Evolutionary conservation across 2,797 vertebrate species (phyloP).

Genomic region (Pitangus sulphuratus): DNA sequence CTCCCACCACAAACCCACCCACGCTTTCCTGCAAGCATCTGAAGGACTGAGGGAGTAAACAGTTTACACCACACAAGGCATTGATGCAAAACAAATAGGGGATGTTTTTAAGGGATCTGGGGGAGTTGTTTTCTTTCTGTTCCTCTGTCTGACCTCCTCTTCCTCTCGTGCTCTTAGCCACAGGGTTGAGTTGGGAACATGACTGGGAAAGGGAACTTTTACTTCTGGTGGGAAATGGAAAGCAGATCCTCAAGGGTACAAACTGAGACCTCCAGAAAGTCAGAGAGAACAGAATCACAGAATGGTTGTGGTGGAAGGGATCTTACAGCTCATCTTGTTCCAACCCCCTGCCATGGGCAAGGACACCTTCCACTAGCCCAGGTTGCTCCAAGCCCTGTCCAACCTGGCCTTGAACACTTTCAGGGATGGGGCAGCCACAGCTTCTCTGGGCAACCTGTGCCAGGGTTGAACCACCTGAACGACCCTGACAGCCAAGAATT

Average conservation of each 20-base stretch:
- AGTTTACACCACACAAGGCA: background rate
- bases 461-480: background rate
- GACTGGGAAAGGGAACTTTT: background rate
- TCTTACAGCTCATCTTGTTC: fast-evolving
- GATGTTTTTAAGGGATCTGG: background rate
- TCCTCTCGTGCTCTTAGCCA: background rate
- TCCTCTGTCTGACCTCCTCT: background rate
- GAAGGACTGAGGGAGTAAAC: background rate
- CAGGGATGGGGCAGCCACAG: background rate
- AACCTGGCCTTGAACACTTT: background rate
- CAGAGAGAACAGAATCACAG: background rate
- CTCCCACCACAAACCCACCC: background rate
- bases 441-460: background rate
- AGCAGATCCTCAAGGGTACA: background rate
- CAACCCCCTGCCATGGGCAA: background rate
- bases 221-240: background rate
- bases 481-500: fast-evolving
- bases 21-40: background rate
- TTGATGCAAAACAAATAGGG: background rate
- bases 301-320: background rate
- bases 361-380: fast-evolving
- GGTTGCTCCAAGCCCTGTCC: background rate
- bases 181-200: background rate
- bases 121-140: background rate
- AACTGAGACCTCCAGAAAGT: background rate